A percentile compares a stretch with the other conserved stretches of the same genome.
Evolutionary conservation across 2,797 vertebrate genomes (phyloP).

Genomic region (Premnoplex brunnescens): DNA sequence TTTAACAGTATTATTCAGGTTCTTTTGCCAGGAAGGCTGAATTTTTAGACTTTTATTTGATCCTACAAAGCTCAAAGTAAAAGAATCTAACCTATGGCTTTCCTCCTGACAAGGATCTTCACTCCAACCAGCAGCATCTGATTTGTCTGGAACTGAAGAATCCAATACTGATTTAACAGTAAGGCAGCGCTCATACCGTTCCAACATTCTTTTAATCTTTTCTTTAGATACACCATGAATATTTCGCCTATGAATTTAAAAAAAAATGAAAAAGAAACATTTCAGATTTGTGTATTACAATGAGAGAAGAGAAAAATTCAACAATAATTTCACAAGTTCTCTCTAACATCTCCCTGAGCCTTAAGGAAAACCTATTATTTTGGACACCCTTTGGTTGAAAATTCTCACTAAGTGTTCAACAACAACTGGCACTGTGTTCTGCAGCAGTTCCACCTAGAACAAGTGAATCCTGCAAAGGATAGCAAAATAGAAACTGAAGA

Average conservation of each 20-base stretch:
- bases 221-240: conserved; percentile 89
- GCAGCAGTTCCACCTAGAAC: background rate
- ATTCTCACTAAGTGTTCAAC: background rate
- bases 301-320: background rate
- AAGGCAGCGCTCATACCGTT: conserved; percentile 86
- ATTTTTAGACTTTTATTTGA: background rate
- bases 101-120: conserved; percentile 54
- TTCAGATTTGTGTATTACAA: background rate
- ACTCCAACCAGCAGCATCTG: conserved; percentile 57
- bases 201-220: conserved; percentile 89
- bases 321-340: background rate
- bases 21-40: background rate
- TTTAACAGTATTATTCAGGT: background rate
- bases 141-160: conserved; percentile 78
- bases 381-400: background rate
- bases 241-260: conserved; percentile 80
- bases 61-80: background rate
- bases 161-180: conserved; percentile 85
- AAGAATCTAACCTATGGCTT: conserved; percentile 75
- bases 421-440: background rate
- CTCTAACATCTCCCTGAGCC: background rate
- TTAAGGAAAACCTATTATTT: background rate
- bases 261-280: background rate
- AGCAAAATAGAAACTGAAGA: background rate
- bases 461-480: background rate